Evolutionary conservation across 23 tunicate species (phyloP).

Genomic region (Botrylloides violaceus): DNA sequence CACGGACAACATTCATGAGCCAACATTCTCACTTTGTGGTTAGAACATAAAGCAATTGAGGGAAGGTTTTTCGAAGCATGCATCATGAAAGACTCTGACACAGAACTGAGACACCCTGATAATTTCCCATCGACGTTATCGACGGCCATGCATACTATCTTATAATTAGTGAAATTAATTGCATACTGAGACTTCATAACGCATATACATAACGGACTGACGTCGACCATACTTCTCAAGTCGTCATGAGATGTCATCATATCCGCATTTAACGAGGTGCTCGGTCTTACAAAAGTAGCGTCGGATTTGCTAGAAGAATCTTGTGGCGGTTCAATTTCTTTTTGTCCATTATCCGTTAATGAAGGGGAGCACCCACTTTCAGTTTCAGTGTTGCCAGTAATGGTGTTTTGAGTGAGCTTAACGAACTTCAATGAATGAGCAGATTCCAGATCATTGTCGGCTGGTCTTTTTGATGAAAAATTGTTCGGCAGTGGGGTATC

Average conservation of each 20-base stretch:
- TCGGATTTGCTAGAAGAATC: neutral
- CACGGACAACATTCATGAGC: constrained; percentile 88
- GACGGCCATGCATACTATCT: constrained; percentile 61
- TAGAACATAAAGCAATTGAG: constrained; percentile 48
- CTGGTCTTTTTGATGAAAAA: neutral
- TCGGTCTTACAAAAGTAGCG: neutral
- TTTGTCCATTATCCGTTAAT: neutral
- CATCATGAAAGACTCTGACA: constrained; percentile 56
- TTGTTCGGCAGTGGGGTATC: neutral
- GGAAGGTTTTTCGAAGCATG: constrained; percentile 73
- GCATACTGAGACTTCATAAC: constrained; percentile 49
- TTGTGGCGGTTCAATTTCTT: neutral
- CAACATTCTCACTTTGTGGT: constrained; percentile 73
- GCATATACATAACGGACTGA: constrained; percentile 69
- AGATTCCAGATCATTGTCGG: neutral
- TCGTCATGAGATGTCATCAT: constrained; percentile 43
- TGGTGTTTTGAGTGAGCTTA: neutral
- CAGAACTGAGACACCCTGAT: constrained; percentile 40
- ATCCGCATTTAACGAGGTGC: constrained; percentile 3
- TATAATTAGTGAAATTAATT: constrained; percentile 22
- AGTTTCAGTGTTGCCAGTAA: neutral
- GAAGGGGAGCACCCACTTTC: neutral
- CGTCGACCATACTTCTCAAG: constrained; percentile 18
- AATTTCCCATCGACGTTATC: constrained; percentile 64
- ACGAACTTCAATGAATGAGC: neutral